Base-by-base conservation (phyloP, 2,888 invertebrate genomes). In the Zonitis immaculata region DNA sequence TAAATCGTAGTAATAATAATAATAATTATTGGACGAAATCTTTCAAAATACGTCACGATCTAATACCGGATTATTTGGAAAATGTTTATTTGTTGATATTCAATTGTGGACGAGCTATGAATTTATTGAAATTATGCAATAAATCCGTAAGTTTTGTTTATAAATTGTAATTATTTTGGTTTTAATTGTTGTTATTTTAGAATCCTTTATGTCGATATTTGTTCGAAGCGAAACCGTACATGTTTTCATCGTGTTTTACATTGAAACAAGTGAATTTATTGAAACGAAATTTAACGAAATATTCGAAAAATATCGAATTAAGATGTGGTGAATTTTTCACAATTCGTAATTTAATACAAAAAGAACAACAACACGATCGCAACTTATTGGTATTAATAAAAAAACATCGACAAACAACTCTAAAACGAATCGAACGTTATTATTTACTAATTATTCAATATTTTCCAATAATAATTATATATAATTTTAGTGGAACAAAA, bases 61-160 rank as follows among this genome's bases (percentile, higher is more conserved):
- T 82, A 9, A 78, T 89, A 4, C 90, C 90, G 0, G 84, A 84
- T 52, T 90, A 89, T 68, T 71, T 90, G 25, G 74, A 76, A 7
- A 81, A 84, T 25, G 72, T 85, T 26, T 82, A 84, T 2, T 79
- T 82, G 35, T 80, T 81, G 50, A 87, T 90, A 69, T 72, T 90
- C 18, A 78, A 85, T 35, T 89, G 89, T 66, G 90, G 90, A 0
- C 89, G 88, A 72, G 84, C 88, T 9, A 80, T 89, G 62, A 80
- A 85, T 67, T 75, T 91, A 25, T 71, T 90, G 12, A 88, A 85
- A 71, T 75, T 83, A 1, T 89, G 86, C 65, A 83, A 85, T 66
- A 83, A 87, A 5, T 82, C 79, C 73, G 88, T 88, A 72, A 79
- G 80, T 78, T 25, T 43, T 14, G 4, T 4, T 32, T 14, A 6